phyloP scores from a whole-genome alignment of 2,113 vertebrate genomes.

The Clarias gariepinus region DNA sequence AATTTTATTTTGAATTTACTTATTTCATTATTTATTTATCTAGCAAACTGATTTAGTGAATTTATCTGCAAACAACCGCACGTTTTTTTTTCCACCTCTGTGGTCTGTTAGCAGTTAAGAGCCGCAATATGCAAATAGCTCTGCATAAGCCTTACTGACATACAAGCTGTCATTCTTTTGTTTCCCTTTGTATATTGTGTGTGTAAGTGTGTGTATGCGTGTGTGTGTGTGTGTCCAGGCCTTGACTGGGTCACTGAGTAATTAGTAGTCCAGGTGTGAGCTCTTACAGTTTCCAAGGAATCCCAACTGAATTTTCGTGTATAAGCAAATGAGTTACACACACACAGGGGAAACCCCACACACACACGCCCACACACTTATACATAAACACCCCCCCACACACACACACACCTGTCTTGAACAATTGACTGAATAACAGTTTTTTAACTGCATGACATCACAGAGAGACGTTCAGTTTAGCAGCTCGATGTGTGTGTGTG shows the following conservation, averaged over 20 bases:
- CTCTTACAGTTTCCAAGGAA: slow-evolving; percentile 56
- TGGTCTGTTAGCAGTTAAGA: slow-evolving; percentile 32
- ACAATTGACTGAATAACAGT: slow-evolving; percentile 11
- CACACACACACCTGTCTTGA: slow-evolving; percentile 30
- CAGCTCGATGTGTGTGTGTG: not conserved
- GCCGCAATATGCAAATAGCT: slow-evolving; percentile 46
- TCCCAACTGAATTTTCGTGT: slow-evolving; percentile 44
- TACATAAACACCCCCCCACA: not conserved
- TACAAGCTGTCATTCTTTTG: slow-evolving; percentile 32
- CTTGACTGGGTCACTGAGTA: slow-evolving; percentile 21
- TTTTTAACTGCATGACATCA: slow-evolving; percentile 2
- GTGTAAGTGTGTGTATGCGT: slow-evolving; percentile 20
- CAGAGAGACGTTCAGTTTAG: not conserved
- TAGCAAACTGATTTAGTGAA: not conserved
- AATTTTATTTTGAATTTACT: not conserved
- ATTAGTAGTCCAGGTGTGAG: slow-evolving; percentile 49
- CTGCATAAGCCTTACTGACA: slow-evolving; percentile 35
- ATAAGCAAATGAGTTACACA: slow-evolving; percentile 53
- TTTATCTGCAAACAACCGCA: not conserved
- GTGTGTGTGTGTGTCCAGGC: slow-evolving; percentile 21
- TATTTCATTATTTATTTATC: not conserved
- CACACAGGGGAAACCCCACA: slow-evolving; percentile 43
- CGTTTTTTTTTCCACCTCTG: not conserved
- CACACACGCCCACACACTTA: slow-evolving; percentile 22
- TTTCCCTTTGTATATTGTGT: not conserved